Evolutionary conservation across 2,888 invertebrate species (phyloP).

Genomic region (Amblyteles armatorius): DNA sequence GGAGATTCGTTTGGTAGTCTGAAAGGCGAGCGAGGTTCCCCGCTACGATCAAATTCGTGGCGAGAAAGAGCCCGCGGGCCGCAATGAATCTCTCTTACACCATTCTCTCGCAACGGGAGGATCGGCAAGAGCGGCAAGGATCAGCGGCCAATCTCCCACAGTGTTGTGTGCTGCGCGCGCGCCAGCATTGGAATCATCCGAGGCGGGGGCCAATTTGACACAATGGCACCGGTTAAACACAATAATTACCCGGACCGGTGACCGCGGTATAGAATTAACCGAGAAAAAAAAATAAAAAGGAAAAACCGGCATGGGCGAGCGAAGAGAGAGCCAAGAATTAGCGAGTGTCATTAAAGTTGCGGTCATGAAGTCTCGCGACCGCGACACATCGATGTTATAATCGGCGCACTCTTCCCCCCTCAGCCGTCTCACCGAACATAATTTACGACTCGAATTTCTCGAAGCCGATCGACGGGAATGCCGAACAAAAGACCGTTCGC

Average conservation of each 20-base stretch:
- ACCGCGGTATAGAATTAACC: conserved; percentile 50
- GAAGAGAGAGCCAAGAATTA: conserved; percentile 50
- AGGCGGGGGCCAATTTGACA: conserved; percentile 65
- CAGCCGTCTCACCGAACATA: background rate
- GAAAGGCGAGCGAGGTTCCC: conserved; percentile 47
- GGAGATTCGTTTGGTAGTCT: conserved; percentile 46
- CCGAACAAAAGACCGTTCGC: conserved; percentile 37
- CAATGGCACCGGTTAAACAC: conserved; percentile 66
- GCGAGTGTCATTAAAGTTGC: conserved; percentile 59
- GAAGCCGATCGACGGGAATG: conserved; percentile 61
- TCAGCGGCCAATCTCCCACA: conserved; percentile 34
- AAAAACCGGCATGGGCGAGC: conserved; percentile 25
- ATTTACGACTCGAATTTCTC: conserved; percentile 54
- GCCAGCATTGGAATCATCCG: conserved; percentile 59
- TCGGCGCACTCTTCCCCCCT: conserved; percentile 20
- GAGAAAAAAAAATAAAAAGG: conserved; percentile 20
- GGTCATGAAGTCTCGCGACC: conserved; percentile 41
- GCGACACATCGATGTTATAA: conserved; percentile 39
- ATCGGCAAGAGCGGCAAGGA: conserved; percentile 50
- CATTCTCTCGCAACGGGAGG: conserved; percentile 47
- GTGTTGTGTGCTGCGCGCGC: conserved; percentile 22
- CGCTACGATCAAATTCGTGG: conserved; percentile 37
- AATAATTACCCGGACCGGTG: conserved; percentile 60
- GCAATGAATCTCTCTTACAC: conserved; percentile 61
- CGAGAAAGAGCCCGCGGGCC: conserved; percentile 47